Base-by-base conservation (phyloP, 2,888 invertebrate species). In the Drosophila multiciliata region DNA sequence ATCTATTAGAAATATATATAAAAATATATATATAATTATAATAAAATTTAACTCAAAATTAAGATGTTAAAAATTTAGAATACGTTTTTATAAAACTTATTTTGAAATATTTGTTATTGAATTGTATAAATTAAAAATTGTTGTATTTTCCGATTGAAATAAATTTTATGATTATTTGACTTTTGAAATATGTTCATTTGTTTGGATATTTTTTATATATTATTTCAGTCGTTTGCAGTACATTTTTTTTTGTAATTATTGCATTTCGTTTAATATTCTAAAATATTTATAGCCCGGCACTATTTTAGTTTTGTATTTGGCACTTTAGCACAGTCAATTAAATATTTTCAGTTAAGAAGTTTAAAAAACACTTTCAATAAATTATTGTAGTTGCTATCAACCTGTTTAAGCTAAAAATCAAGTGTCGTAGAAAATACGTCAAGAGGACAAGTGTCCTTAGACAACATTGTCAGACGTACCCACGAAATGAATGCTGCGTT, bases 401-500 rank as follows among this genome's bases (percentile, higher is more conserved):
- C 2, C n/a, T 23, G 23, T 40, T 52, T 15, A 11, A 45, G 45
- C 17, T 35, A 15, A 9, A 52, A 58, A 26, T 42, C 38, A 48
- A n/a, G 26, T 42, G 20, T 55, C 36, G 33, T 38, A 35, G 32
- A 40, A 67, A 35, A 59, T 12, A 45, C 54, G 40, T 55, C 38
- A 53, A n/a, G 26, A 33, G 15, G 35, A 59, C 36, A 36, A 60
- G 55, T 50, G 26, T 55, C 64, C 63, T 66, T 50, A 23, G 62
- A 52, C 52, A 52, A 45, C 52, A 23, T 55, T 57, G 40, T 26
- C 33, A 38, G 36, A 73, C 76, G 65, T 76, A 82, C 82, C 76
- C 75, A 79, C 72, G 59, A 66, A 64, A 67, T 72, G 69, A 38
- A 61, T 73, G 70, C 61, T 64, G 67, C 61, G 57, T 78, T 67